These are phyloP conservation scores for Apoda limacodes DNA, from an alignment of 2,888 invertebrate genomes.

Conservation along the genomic window DNA sequence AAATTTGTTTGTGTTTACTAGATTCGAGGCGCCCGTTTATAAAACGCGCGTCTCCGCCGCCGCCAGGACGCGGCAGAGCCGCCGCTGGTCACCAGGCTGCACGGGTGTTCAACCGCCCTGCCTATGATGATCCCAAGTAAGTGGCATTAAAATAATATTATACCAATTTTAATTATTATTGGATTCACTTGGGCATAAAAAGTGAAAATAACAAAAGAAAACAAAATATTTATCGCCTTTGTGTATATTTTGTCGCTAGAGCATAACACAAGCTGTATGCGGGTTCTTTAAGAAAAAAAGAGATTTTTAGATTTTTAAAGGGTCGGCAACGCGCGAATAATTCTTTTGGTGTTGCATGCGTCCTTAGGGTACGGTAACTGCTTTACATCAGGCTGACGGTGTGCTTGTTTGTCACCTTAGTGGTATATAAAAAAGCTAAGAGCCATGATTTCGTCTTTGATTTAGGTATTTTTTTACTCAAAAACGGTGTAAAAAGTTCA, in stretches of 20 bases:
- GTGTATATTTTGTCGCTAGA: not conserved
- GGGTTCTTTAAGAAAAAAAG: not conserved
- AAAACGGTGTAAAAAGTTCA: too few species aligned
- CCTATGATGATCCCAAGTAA: constrained; percentile 22
- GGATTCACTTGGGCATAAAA: too few species aligned
- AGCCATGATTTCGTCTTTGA: too few species aligned
- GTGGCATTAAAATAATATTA: not conserved
- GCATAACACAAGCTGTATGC: not conserved
- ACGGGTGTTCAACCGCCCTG: constrained; percentile 21
- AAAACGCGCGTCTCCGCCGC: constrained; percentile 17
- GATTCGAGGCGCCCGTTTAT: constrained; percentile 20
- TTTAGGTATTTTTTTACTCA: too few species aligned
- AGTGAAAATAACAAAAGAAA: too few species aligned
- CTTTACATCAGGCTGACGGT: too few species aligned
- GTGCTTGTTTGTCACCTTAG: too few species aligned
- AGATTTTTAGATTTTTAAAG: too few species aligned
- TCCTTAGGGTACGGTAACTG: too few species aligned
- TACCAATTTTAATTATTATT: not conserved
- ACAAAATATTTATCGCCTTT: not conserved
- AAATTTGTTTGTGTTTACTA: constrained; percentile 3
- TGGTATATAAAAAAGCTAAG: too few species aligned
- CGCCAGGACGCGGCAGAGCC: constrained; percentile 5
- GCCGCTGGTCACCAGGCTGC: constrained; percentile 24
- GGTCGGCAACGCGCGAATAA: too few species aligned
- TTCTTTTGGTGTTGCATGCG: too few species aligned